phyloP scores from a whole-genome alignment of 2,888 invertebrate genomes.

The Glyphotaelius pellucidus region DNA sequence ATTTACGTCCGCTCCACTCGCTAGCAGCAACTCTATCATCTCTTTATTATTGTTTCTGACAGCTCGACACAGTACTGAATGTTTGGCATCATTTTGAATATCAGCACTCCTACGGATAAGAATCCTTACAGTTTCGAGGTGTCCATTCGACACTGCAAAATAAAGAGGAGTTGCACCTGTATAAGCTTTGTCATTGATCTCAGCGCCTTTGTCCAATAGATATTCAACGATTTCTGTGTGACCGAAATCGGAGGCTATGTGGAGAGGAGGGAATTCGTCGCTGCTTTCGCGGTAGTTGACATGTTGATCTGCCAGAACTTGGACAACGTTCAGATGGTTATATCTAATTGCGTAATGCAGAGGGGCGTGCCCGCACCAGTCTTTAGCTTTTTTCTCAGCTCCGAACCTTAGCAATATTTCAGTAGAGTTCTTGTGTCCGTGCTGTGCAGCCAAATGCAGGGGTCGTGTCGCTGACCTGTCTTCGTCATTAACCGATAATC shows the following conservation, averaged over 20 bases:
- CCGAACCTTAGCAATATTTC: background rate
- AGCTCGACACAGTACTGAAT: background rate
- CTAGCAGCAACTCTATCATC: background rate
- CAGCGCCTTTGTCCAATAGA: background rate
- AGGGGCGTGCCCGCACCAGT: background rate
- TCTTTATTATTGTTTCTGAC: conserved; percentile 31
- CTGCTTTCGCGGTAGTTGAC: background rate
- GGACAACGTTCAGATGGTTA: background rate
- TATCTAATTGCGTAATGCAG: conserved; percentile 30
- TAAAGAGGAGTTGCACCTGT: conserved; percentile 9
- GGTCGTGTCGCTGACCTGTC: background rate
- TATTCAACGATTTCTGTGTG: conserved; percentile 6
- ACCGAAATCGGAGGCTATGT: conserved; percentile 18
- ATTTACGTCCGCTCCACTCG: conserved; percentile 25
- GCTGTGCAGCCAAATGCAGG: conserved; percentile 10
- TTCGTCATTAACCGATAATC: background rate
- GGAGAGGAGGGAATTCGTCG: conserved; percentile 12
- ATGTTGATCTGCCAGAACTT: background rate
- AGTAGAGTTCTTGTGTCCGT: background rate
- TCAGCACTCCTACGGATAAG: background rate
- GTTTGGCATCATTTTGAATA: background rate
- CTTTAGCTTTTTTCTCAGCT: background rate
- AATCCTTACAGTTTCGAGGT: background rate
- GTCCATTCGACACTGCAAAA: conserved; percentile 19
- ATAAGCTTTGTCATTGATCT: background rate